Evolutionary conservation across 2,113 vertebrate genomes (phyloP).

Genomic region (Platycercus adscitus): DNA sequence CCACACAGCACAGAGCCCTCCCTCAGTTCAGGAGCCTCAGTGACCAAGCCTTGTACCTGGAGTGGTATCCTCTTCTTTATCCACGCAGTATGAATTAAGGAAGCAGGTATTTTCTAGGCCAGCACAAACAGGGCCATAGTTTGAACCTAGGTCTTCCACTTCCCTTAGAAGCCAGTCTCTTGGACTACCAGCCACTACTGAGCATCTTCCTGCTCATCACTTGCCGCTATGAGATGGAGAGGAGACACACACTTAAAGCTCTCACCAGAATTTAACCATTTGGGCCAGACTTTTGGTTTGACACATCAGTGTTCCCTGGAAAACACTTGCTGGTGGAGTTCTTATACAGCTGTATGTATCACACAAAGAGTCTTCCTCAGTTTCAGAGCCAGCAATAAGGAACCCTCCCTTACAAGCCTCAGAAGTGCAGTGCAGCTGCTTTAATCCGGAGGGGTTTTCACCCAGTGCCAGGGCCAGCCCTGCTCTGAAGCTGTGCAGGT

Average conservation of each 20-base stretch:
- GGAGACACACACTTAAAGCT: not conserved
- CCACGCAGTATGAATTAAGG: not conserved
- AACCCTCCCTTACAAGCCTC: not conserved
- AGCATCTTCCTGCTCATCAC: not conserved
- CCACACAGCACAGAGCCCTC: not conserved
- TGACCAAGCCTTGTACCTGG: not conserved
- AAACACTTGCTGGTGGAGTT: rapidly evolving
- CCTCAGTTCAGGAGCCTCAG: not conserved
- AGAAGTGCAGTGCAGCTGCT: not conserved
- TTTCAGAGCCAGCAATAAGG: not conserved
- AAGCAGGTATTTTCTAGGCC: not conserved
- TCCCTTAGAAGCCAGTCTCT: not conserved
- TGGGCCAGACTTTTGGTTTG: not conserved
- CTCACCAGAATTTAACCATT: not conserved
- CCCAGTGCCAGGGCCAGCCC: not conserved
- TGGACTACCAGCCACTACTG: not conserved
- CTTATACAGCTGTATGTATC: rapidly evolving
- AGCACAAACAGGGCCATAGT: no score
- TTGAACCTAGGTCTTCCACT: not conserved
- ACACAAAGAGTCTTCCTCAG: rapidly evolving
- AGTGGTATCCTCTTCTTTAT: not conserved
- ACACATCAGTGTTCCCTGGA: no score
- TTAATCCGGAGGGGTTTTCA: not conserved
- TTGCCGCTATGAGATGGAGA: not conserved
- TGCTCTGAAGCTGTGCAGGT: conserved; percentile 16